These are phyloP conservation scores for Guaruba guarouba DNA, from an alignment of 2,113 vertebrate species.

Conservation along the genomic window DNA sequence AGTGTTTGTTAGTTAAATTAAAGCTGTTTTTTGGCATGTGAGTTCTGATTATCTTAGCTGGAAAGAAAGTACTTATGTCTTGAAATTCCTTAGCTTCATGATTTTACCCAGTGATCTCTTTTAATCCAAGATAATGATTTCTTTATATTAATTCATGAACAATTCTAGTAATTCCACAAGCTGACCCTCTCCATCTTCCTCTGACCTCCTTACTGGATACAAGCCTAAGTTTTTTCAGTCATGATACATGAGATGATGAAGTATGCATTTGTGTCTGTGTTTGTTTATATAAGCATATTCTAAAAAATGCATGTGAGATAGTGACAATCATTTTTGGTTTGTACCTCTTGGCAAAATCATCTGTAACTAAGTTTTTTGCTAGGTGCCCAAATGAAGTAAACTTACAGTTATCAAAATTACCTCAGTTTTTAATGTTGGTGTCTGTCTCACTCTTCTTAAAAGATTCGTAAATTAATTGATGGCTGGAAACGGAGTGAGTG, in stretches of 20 bases:
- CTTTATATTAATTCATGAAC: not conserved
- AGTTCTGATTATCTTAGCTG: not conserved
- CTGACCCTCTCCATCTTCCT: accelerated
- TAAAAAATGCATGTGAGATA: not conserved
- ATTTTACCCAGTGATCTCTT: not conserved
- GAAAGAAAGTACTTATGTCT: not conserved
- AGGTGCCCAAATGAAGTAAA: not conserved
- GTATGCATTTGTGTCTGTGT: accelerated
- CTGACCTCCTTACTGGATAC: not conserved
- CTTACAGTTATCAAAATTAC: not conserved
- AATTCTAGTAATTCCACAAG: not conserved
- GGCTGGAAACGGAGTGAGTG: not conserved
- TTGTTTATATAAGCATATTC: not conserved
- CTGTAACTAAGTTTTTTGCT: not conserved
- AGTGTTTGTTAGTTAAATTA: not conserved
- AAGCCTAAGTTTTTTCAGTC: not conserved
- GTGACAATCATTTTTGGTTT: not conserved
- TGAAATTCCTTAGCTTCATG: not conserved
- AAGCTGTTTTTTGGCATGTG: not conserved
- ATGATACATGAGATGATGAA: not conserved
- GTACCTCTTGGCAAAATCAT: not conserved
- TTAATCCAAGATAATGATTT: not conserved
- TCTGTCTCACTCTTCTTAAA: not conserved
- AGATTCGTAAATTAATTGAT: not conserved
- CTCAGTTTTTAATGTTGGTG: not conserved